These are phyloP conservation scores for Hemicordylus capensis DNA, from an alignment of 2,113 vertebrate genomes.

Conservation along the genomic window DNA sequence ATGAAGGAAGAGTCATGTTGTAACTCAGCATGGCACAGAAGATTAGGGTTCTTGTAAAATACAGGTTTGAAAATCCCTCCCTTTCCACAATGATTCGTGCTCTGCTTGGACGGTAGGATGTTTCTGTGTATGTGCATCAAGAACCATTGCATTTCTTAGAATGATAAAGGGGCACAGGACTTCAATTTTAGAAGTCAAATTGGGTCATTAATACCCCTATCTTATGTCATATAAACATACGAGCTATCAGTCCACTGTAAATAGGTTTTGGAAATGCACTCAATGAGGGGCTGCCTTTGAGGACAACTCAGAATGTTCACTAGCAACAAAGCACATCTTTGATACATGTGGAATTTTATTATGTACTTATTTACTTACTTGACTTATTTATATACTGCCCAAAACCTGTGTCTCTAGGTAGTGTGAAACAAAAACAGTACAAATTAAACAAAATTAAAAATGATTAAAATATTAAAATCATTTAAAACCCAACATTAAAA, in stretches of 20 bases:
- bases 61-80: conserved; percentile 5
- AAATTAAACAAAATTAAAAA: no score
- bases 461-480: no score
- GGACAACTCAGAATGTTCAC: no score
- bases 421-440: no score
- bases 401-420: no score
- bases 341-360: no score
- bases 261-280: not conserved
- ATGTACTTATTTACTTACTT: no score
- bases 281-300: no score
- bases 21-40: not conserved
- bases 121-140: not conserved
- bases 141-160: not conserved
- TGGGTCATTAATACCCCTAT: not conserved
- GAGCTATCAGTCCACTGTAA: not conserved
- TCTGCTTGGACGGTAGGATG: not conserved
- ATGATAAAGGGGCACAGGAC: not conserved
- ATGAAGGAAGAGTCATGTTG: conserved; percentile 38
- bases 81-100: not conserved
- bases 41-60: not conserved
- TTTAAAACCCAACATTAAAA: no score
- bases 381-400: no score
- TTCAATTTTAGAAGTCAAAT: not conserved
- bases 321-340: no score
- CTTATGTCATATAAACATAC: no score